A percentile compares a stretch with the other conserved stretches of the same genome.
phyloP scores from a whole-genome alignment of 2,888 invertebrate species.

The Diarsia brunnea region DNA sequence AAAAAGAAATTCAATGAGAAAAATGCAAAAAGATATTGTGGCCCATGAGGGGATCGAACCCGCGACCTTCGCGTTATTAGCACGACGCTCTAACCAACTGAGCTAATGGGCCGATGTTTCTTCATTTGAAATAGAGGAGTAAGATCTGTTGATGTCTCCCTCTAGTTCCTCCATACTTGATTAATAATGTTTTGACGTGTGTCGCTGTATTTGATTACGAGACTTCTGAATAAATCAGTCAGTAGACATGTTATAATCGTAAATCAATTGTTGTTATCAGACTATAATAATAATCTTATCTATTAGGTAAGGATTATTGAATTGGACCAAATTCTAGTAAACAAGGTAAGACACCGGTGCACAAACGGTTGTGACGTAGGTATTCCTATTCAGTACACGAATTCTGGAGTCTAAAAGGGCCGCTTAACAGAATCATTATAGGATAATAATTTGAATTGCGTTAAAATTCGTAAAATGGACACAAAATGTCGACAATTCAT shows the following conservation, averaged over 20 bases:
- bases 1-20: neutral
- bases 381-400: no score
- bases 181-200: neutral
- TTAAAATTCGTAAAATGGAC: no score
- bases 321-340: no score
- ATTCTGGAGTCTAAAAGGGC: no score
- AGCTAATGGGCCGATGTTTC: conserved; percentile 82
- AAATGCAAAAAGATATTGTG: conserved; percentile 64
- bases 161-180: neutral
- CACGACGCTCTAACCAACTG: conserved; percentile 89
- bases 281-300: no score
- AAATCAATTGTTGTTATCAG: neutral
- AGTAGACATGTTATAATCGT: neutral
- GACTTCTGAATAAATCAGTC: neutral
- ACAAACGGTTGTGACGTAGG: no score
- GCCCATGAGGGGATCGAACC: conserved; percentile 90
- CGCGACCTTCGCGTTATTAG: conserved; percentile 89
- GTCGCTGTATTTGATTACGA: neutral
- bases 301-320: no score
- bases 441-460: no score
- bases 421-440: no score
- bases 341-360: no score
- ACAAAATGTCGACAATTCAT: no score
- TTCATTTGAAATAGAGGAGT: accelerated
- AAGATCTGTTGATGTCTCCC: neutral